These are phyloP conservation scores for Pipistrellus nathusii DNA, from an alignment of 2,797 vertebrate genomes.

Conservation along the genomic window DNA sequence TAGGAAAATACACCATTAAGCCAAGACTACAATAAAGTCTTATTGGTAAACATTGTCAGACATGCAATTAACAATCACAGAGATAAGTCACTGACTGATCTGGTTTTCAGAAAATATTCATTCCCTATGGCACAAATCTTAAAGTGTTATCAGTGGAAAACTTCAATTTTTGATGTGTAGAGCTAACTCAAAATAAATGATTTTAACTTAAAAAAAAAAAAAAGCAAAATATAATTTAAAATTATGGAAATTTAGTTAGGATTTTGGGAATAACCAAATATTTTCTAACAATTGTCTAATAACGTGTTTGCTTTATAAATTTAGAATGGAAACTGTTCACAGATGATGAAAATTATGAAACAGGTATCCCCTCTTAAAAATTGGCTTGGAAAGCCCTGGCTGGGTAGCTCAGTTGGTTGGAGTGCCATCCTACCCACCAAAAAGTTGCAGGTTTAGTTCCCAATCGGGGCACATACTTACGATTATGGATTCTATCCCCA, in stretches of 20 bases:
- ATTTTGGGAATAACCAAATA: conserved; percentile 21
- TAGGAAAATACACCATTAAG: conserved; percentile 69
- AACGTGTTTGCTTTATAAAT: neutral
- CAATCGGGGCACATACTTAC: neutral
- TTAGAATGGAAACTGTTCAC: conserved; percentile 27
- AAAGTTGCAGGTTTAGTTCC: neutral
- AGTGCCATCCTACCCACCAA: neutral
- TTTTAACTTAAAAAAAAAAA: neutral
- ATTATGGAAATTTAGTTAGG: neutral
- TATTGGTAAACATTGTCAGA: conserved; percentile 40
- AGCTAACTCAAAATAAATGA: neutral
- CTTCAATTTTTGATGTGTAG: neutral
- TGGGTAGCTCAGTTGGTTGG: neutral
- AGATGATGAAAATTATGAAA: conserved; percentile 46
- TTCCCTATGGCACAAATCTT: neutral
- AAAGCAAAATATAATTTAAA: conserved; percentile 46
- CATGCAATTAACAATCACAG: conserved; percentile 25
- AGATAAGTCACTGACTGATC: neutral
- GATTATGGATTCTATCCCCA: neutral
- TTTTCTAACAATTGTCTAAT: neutral
- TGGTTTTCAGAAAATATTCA: neutral
- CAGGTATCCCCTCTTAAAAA: neutral
- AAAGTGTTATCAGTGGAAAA: neutral
- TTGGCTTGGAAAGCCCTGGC: neutral
- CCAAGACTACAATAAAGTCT: conserved; percentile 47